Conservation (phyloP, 2,888 invertebrate species). For the Lasioglossum lativentre region DNA sequence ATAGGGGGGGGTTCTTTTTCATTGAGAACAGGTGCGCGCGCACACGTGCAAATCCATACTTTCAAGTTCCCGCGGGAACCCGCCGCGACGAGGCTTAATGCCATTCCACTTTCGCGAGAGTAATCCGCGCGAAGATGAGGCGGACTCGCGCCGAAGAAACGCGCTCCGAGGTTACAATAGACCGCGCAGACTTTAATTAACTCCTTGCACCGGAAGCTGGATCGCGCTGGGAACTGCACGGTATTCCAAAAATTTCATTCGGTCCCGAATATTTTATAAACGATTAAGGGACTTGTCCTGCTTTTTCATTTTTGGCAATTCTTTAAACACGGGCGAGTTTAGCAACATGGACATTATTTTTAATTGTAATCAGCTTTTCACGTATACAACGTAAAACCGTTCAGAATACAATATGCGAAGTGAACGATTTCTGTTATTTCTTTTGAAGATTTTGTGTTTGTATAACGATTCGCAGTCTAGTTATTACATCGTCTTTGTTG, state of each 20-base stretch:
- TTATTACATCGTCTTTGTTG: not conserved
- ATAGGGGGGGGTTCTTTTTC: constrained; percentile 18
- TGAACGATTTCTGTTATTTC: not conserved
- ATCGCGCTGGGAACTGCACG: not conserved
- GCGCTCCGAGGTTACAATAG: constrained; percentile 16
- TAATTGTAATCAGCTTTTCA: no score
- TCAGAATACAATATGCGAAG: not conserved
- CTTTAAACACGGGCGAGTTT: not conserved
- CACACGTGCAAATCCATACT: constrained; percentile 73
- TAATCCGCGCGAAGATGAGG: constrained; percentile 59
- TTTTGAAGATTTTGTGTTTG: not conserved
- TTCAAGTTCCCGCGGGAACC: constrained; percentile 65
- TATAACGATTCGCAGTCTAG: not conserved
- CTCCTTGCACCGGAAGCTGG: not conserved
- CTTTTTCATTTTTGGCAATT: no score
- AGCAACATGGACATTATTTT: no score
- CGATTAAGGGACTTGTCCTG: not conserved
- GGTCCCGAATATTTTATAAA: not conserved
- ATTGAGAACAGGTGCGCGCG: constrained; percentile 62
- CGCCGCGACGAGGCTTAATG: constrained; percentile 52
- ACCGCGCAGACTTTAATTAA: constrained; percentile 27
- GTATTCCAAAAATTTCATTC: not conserved
- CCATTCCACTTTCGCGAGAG: constrained; percentile 44
- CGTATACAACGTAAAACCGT: not conserved
- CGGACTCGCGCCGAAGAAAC: constrained; percentile 22